Base-by-base conservation (phyloP, 2,797 vertebrate species). In the Loris lydekkerianus region DNA sequence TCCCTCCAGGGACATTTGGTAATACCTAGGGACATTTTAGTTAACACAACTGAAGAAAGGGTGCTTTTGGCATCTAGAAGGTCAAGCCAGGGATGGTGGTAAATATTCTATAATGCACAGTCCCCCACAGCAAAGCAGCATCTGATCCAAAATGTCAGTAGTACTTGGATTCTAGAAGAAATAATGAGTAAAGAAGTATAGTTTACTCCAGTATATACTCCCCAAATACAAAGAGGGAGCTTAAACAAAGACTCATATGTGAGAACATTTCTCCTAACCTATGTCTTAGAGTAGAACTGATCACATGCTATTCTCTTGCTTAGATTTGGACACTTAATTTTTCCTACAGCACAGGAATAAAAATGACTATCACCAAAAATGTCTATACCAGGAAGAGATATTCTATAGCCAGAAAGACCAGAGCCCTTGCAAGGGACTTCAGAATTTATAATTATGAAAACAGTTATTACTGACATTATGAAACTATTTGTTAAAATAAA, bases 401-500 rank as follows among this genome's bases (percentile, higher is more conserved):
- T 15, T 73, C 5, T 27, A 31, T 4, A 65, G 34, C 18, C 37
- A 83, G n/a, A 31, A 69, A 89, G 18, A 25, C 21, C 25, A 40
- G 31, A 53, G 31, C 21, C 14, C 56, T 77, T 49, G 20, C 69
- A n/a, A 73, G 34, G 5, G 21, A 53, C 46, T 58, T 82, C 14
- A 87, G 60, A 89, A 58, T 90, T 69, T 69, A 34, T 18, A 37
- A 34, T 49, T 58, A 40, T 7, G 61, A 85, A 43, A 70, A 76
- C 15, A 29, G 34, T 49, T 53, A 53, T 29, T 18, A 53, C 10
- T 7, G 73, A 10, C 56, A 77, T 23, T 4, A 40, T 31, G 53
- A 40, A 93, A 70, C 58, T 63, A 27, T 27, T n/a, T 61, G 37
- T 56, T 61, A 65, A 91, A 86, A 65, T 31, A 58, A 87, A 86